phyloP scores from a whole-genome alignment of 2,888 invertebrate genomes.

The Trissolcus japonicus region DNA sequence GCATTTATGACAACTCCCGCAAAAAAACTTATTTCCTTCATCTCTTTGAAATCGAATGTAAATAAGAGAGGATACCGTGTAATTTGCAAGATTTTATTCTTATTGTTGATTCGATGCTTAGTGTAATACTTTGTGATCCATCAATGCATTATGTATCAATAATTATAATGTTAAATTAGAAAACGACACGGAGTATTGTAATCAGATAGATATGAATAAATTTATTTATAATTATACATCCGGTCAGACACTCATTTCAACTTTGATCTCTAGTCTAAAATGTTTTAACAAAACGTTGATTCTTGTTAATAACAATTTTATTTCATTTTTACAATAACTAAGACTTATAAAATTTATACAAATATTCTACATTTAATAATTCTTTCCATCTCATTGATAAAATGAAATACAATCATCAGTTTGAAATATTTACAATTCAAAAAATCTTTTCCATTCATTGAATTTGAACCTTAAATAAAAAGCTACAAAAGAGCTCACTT shows the following conservation, averaged over 20 bases:
- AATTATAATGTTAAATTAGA: slow-evolving; percentile 60
- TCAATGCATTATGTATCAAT: slow-evolving; percentile 42
- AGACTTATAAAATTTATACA: slow-evolving; percentile 11
- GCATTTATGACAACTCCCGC: slow-evolving; percentile 20
- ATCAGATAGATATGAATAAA: slow-evolving; percentile 66
- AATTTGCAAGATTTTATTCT: slow-evolving; percentile 26
- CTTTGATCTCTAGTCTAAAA: no score
- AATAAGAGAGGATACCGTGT: slow-evolving; percentile 38
- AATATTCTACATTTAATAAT: no score
- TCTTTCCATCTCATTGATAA: no score
- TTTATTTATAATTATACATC: slow-evolving; percentile 61
- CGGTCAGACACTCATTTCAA: no score
- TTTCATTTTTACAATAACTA: no score
- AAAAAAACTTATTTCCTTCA: slow-evolving; percentile 18
- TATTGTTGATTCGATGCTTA: slow-evolving; percentile 32
- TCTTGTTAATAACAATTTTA: no score
- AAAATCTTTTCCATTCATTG: no score
- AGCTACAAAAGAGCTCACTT: no score
- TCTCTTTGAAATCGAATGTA: slow-evolving; percentile 42
- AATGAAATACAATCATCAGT: no score
- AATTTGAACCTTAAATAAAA: no score
- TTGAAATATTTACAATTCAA: no score
- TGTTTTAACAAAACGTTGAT: no score
- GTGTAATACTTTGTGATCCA: slow-evolving; percentile 42
- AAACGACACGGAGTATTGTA: slow-evolving; percentile 61